Percentiles rank a stretch among this genome's conserved stretches.
phyloP scores from a whole-genome alignment of 2,797 vertebrate genomes.

The Falco biarmicus region DNA sequence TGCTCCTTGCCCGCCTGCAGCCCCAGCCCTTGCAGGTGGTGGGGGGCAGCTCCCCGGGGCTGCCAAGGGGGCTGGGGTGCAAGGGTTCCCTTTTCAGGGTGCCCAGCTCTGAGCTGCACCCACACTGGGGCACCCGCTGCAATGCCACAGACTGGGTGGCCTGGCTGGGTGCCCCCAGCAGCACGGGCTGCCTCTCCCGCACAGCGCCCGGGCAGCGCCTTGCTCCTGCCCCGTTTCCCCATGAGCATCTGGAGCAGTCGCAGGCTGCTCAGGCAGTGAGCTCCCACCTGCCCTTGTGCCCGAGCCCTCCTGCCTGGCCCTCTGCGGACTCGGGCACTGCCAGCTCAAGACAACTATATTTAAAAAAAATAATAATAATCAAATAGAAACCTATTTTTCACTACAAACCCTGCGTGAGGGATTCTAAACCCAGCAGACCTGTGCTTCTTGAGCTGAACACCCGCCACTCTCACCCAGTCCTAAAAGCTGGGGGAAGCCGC shows the following conservation, averaged over 20 bases:
- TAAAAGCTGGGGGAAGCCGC: background rate
- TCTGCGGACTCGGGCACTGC: background rate
- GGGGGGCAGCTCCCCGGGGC: background rate
- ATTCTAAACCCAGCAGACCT: background rate
- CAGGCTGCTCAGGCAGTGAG: background rate
- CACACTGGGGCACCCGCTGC: fast-evolving
- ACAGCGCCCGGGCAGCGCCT: background rate
- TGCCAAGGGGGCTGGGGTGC: background rate
- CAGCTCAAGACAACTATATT: background rate
- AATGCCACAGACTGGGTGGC: background rate
- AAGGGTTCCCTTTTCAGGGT: background rate
- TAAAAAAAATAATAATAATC: background rate
- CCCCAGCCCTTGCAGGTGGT: fast-evolving
- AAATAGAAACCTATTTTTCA: background rate
- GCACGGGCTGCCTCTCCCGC: background rate
- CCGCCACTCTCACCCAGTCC: background rate
- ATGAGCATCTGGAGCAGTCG: background rate
- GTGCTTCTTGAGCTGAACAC: background rate
- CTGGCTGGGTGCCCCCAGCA: background rate
- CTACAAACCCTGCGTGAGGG: background rate
- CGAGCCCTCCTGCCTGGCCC: background rate
- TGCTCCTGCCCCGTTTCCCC: background rate
- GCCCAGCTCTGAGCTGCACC: background rate
- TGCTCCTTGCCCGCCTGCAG: fast-evolving
- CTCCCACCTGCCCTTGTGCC: background rate